phyloP scores from a whole-genome alignment of 2,797 vertebrate species.

The Onychomys arenicola region DNA sequence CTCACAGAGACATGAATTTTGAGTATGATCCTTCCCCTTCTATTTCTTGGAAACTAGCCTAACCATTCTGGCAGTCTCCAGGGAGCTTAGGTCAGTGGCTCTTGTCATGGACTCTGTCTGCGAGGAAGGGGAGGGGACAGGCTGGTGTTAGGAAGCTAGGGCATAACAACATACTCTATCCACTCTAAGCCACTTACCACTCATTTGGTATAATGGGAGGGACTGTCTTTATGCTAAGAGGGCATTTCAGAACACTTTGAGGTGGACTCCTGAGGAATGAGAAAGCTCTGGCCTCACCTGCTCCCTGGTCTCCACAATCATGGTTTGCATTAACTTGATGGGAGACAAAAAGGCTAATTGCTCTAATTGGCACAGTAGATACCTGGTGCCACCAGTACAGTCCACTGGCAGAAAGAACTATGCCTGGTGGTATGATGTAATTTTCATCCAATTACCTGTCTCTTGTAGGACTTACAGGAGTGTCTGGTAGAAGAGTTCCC shows the following conservation, averaged over 20 bases:
- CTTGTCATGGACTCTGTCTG: neutral
- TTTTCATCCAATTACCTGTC: neutral
- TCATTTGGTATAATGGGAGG: neutral
- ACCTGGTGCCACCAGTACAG: neutral
- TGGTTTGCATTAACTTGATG: neutral
- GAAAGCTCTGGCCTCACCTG: neutral
- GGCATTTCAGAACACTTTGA: neutral
- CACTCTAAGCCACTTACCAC: neutral
- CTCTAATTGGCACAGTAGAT: neutral
- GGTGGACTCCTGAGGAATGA: neutral
- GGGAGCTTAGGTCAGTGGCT: conserved; percentile 1
- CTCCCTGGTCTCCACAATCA: neutral
- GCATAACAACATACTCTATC: neutral
- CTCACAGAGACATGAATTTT: conserved; percentile 38
- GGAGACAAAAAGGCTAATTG: neutral
- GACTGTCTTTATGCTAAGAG: neutral
- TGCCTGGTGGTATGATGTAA: neutral
- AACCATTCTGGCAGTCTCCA: neutral
- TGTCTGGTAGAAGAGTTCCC: neutral
- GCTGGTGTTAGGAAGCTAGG: neutral
- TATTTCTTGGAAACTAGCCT: conserved; percentile 54
- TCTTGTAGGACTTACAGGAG: neutral
- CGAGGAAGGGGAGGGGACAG: neutral
- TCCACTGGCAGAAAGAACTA: neutral
- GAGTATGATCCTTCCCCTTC: conserved; percentile 47